Conservation (phyloP, 2,888 invertebrate species). For the Craniophora ligustri region DNA sequence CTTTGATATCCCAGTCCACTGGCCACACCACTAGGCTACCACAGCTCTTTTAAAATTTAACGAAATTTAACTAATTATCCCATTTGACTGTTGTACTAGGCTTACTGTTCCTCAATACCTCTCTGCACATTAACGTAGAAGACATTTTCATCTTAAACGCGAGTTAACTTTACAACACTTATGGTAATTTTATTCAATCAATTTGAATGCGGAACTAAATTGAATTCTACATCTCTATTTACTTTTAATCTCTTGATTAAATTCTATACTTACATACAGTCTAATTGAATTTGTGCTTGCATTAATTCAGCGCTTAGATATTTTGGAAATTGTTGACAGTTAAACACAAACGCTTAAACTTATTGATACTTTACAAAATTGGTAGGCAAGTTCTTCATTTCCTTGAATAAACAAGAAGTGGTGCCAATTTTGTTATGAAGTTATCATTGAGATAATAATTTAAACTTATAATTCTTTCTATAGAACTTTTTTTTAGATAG, state of each 20-base stretch:
- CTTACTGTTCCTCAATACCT: conserved; percentile 30
- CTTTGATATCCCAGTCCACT: no score
- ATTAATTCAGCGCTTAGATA: conserved; percentile 41
- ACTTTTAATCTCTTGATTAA: conserved; percentile 38
- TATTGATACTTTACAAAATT: conserved; percentile 81
- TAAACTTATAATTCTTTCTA: no score
- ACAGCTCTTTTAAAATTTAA: no score
- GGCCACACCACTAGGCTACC: no score
- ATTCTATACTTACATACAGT: conserved; percentile 20
- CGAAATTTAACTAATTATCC: no score
- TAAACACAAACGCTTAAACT: conserved; percentile 73
- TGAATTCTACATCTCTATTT: conserved; percentile 19
- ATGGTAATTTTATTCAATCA: conserved; percentile 38
- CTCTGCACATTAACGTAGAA: conserved; percentile 3
- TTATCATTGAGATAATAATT: conserved; percentile 39
- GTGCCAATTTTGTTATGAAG: conserved; percentile 66
- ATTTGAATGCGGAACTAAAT: conserved; percentile 17
- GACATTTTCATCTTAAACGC: conserved; percentile 21
- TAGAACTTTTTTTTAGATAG: no score
- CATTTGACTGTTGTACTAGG: not conserved
- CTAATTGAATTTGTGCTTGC: conserved; percentile 34
- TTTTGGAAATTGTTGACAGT: conserved; percentile 69
- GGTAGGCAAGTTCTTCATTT: conserved; percentile 61
- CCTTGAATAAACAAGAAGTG: conserved; percentile 55
- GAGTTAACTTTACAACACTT: conserved; percentile 34